These are phyloP conservation scores for Paradoxurus hermaphroditus DNA, from an alignment of 2,113 vertebrate genomes.

Conservation along the genomic window DNA sequence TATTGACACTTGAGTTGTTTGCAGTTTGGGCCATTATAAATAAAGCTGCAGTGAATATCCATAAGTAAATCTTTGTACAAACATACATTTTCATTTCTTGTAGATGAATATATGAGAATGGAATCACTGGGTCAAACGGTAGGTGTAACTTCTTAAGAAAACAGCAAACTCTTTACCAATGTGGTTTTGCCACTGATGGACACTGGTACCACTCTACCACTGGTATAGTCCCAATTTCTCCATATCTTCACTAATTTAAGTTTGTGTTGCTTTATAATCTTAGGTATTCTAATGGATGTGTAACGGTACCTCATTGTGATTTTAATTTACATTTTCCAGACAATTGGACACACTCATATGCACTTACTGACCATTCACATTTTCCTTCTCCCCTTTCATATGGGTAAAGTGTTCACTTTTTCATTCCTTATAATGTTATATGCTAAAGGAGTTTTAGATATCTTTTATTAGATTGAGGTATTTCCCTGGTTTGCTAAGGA, in stretches of 20 bases:
- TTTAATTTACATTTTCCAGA: neutral
- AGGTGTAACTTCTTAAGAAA: neutral
- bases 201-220: neutral
- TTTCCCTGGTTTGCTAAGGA: neutral
- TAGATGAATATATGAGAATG: neutral
- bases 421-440: neutral
- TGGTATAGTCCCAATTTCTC: neutral
- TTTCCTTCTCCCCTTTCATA: neutral
- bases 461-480: neutral
- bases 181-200: neutral
- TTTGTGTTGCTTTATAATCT: neutral
- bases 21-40: neutral
- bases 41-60: neutral
- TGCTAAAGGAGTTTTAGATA: neutral
- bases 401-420: neutral
- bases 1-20: too few species aligned
- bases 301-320: neutral
- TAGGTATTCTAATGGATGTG: neutral
- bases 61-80: neutral
- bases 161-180: neutral
- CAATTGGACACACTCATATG: neutral
- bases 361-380: neutral
- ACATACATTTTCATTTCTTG: neutral
- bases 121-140: neutral
- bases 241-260: neutral